These are phyloP conservation scores for Pachyuromys duprasi DNA, from an alignment of 2,797 vertebrate species.

Conservation along the genomic window DNA sequence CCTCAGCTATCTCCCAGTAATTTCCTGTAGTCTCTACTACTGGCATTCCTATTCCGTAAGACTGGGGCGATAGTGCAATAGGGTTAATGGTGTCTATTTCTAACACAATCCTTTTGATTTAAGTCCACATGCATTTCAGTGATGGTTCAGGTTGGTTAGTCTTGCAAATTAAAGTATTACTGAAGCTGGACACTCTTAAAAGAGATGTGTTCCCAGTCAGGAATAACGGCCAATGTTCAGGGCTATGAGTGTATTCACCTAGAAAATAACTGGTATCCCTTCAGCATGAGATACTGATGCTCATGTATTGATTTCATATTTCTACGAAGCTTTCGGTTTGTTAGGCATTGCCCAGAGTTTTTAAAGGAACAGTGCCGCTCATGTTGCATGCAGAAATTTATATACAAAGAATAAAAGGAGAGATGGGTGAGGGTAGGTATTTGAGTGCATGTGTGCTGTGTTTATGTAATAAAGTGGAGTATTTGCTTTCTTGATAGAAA, in stretches of 20 bases:
- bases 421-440: not conserved
- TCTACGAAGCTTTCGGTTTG: constrained; percentile 44
- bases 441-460: not conserved
- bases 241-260: constrained; percentile 56
- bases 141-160: constrained; percentile 72
- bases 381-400: constrained; percentile 10
- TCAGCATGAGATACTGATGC: constrained; percentile 15
- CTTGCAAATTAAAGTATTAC: constrained; percentile 71
- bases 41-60: constrained; percentile 15
- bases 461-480: not conserved
- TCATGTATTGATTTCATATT: constrained; percentile 51
- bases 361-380: not conserved
- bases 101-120: constrained; percentile 70
- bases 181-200: constrained; percentile 14
- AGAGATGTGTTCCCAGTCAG: constrained; percentile 58
- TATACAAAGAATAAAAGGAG: not conserved
- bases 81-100: constrained; percentile 65
- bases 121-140: constrained; percentile 64
- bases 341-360: constrained; percentile 35
- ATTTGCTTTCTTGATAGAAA: not conserved
- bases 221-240: constrained; percentile 48
- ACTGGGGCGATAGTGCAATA: constrained; percentile 20
- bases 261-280: constrained; percentile 70
- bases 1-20: not conserved
- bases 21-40: constrained; percentile 40